A percentile compares a stretch with the other conserved stretches of the same genome.
phyloP scores from a whole-genome alignment of 2,113 vertebrate genomes.

The Bos indicus region DNA sequence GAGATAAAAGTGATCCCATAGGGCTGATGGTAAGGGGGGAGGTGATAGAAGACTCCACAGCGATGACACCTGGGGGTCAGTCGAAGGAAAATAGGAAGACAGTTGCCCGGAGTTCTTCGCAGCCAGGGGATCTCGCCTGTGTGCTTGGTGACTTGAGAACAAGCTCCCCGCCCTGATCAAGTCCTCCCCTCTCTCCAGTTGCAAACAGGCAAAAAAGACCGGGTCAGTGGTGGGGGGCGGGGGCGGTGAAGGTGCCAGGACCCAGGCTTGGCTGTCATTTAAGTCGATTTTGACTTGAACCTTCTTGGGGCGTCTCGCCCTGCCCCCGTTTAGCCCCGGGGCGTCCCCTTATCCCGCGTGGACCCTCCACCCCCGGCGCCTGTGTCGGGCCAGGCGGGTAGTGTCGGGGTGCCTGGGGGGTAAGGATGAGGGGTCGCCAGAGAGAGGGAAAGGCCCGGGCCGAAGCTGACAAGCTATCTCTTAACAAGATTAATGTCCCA shows the following conservation, averaged over 20 bases:
- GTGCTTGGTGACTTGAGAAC: background rate
- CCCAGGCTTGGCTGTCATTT: background rate
- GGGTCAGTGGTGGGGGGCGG: too few species aligned
- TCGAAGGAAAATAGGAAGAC: background rate
- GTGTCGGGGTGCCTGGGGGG: background rate
- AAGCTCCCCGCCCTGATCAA: background rate
- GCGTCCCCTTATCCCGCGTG: background rate
- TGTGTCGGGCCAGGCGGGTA: background rate
- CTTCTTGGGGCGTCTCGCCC: background rate
- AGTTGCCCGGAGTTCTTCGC: background rate
- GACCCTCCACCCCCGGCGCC: background rate
- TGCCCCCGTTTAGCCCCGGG: background rate
- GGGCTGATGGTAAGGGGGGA: background rate
- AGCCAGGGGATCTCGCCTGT: too few species aligned
- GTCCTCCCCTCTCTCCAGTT: background rate
- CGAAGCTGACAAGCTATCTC: constrained; percentile 19
- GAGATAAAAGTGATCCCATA: background rate
- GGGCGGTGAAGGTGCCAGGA: background rate
- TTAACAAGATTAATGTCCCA: constrained; percentile 45
- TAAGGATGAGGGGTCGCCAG: fast-evolving
- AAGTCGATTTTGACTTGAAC: background rate
- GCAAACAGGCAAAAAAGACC: background rate
- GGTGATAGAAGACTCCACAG: background rate
- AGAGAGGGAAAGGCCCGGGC: background rate
- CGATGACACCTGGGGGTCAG: background rate